Base-by-base conservation (phyloP, 2,797 vertebrate genomes). In the Microcaecilia unicolor region DNA sequence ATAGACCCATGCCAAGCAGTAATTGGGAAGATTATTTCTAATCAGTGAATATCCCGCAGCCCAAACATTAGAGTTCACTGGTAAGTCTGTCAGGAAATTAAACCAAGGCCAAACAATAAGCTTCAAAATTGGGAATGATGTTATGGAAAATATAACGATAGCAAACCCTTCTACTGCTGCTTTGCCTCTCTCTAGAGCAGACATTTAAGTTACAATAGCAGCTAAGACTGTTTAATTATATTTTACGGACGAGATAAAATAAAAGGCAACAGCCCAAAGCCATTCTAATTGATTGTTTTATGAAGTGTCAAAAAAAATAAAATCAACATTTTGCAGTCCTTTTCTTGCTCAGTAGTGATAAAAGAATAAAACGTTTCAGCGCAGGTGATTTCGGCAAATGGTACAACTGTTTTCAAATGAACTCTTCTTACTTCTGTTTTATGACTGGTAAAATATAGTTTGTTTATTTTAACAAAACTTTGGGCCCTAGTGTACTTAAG, bases 21-120 rank as follows among this genome's bases (percentile, higher is more conserved):
- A 82, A 79, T 80, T 81, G 79, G 74, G 64, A 70, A 80, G 74
- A 78, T 81, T 79, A 79, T 81, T 81, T 83, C 84, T 83, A 76
- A 84, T 85, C 75, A 80, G 70, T 73, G 61, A 58, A 67, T 80
- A 78, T 74, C 72, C 77, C 74, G 65, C 67, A 78, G 76, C 67
- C 70, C 69, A 70, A 80, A 75, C 77, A 76, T 68, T 67, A 69
- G 67, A 72, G 74, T 67, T 63, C 62, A 72, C 74, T 74, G 61
- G 53, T 68, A 74, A 80, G 70, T 58, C 70, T 74, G 72, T 56
- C 70, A 76, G 75, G 72, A 81, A 84, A 85, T 83, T 78, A 84
- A 80, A 78, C 67, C 30, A 43, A 71, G 51, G 60, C 67, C 67
- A 73, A 59, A 74, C 70, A 71, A 48, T 61, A 61, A 64, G 48